A percentile compares a stretch with the other conserved stretches of the same genome.
phyloP scores from a whole-genome alignment of 2,113 vertebrate species.

The Chlorodrepanis virens region DNA sequence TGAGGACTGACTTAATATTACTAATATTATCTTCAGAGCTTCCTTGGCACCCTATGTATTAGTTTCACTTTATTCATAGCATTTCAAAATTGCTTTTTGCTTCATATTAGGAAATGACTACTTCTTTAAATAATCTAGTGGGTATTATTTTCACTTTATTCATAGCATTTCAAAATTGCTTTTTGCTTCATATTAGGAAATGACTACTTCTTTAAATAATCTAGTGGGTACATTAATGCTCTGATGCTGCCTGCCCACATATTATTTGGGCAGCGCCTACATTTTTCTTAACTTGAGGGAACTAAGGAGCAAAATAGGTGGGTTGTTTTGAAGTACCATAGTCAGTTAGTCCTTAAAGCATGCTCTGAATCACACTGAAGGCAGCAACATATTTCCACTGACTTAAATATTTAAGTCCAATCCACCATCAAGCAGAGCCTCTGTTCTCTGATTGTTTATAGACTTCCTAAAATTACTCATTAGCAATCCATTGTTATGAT shows the following conservation, averaged over 20 bases:
- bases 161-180: background rate
- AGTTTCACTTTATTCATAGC: background rate
- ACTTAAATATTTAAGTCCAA: background rate
- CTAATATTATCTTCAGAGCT: background rate
- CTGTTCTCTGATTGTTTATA: constrained; percentile 27
- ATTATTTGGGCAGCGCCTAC: background rate
- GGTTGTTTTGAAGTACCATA: background rate
- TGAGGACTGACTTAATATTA: background rate
- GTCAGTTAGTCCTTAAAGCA: background rate
- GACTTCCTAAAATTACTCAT: constrained; percentile 55
- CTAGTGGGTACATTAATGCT: background rate
- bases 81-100: background rate
- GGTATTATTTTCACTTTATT: background rate
- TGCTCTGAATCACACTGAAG: background rate
- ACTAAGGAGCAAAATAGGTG: background rate
- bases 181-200: background rate
- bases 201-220: background rate
- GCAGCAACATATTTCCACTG: background rate
- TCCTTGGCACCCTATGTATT: background rate
- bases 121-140: background rate
- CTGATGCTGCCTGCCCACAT: background rate
- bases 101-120: background rate
- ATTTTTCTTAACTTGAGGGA: background rate
- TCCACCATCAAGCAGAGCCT: background rate
- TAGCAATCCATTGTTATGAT: constrained; percentile 58